Conservation (phyloP, 64 coral and sea anemone species). For the Astreopora myriophthalma region DNA sequence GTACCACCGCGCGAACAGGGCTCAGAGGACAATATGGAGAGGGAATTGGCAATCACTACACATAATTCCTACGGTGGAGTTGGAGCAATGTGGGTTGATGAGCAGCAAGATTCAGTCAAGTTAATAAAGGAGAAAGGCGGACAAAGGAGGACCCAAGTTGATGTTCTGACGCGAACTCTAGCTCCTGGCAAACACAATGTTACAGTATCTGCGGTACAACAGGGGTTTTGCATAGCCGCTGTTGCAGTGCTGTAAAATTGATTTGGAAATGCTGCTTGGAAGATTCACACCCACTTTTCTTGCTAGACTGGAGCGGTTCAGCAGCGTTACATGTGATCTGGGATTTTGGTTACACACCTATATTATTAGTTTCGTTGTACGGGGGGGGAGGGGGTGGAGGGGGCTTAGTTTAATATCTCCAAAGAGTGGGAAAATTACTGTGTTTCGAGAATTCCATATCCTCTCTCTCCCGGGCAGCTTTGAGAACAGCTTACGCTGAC, state of each 20-base stretch:
- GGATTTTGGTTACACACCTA: too few relatives aligned
- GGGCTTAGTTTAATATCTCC: too few relatives aligned
- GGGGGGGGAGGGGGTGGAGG: too few relatives aligned
- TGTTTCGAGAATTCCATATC: too few relatives aligned
- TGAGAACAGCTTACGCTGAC: too few relatives aligned
- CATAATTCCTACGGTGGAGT: constrained; percentile 90
- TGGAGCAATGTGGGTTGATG: constrained; percentile 82
- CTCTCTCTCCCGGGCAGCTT: too few relatives aligned
- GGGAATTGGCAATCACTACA: constrained; percentile 74
- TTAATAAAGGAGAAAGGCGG: constrained; percentile 26
- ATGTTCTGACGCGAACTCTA: constrained; percentile 16
- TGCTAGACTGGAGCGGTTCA: too few relatives aligned
- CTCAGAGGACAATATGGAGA: not conserved
- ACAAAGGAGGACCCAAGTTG: constrained; percentile 58
- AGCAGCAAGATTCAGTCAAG: not conserved
- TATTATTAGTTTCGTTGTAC: too few relatives aligned
- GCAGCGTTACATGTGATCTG: too few relatives aligned
- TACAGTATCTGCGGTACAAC: constrained; percentile 51
- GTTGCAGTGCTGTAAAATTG: constrained; percentile 64
- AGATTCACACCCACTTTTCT: too few relatives aligned
- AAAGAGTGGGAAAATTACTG: too few relatives aligned
- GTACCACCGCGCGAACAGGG: not conserved
- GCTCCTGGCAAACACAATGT: constrained; percentile 74
- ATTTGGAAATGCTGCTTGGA: not conserved
- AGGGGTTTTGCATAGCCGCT: constrained; percentile 92